phyloP scores from a whole-genome alignment of 1,140 invertebrate species.

The Oncopodura yosiiana region DNA sequence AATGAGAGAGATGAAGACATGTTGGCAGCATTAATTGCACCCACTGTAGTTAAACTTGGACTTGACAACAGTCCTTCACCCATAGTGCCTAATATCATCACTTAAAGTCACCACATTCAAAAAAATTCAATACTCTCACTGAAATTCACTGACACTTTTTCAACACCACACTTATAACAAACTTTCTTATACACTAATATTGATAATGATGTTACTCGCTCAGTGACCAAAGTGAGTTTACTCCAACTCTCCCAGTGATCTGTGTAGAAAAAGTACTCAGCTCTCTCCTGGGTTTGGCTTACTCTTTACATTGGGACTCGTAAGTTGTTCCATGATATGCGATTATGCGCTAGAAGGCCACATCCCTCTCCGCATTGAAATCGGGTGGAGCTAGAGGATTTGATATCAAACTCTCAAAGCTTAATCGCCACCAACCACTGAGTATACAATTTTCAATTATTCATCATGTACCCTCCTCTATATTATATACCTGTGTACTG shows the following conservation, averaged over 20 bases:
- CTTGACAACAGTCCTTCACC: constrained; percentile 26
- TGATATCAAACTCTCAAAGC: constrained; percentile 21
- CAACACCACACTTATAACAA: not conserved
- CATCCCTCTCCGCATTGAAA: constrained; percentile 24
- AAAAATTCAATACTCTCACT: not conserved
- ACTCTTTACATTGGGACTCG: constrained; percentile 25
- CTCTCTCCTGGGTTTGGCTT: constrained; percentile 31
- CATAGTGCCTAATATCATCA: constrained; percentile 30
- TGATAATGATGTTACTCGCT: not conserved
- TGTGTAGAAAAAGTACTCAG: no score
- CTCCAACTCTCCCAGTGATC: not conserved
- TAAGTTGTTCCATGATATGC: constrained; percentile 27
- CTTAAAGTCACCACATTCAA: constrained; percentile 3
- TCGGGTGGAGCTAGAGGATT: constrained; percentile 30
- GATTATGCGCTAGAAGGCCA: constrained; percentile 26
- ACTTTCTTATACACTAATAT: no score
- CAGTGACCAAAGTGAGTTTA: not conserved
- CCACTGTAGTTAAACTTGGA: constrained; percentile 19
- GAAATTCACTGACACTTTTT: not conserved
- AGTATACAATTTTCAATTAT: constrained; percentile 4
- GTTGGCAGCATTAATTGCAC: not conserved
- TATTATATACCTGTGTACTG: not conserved
- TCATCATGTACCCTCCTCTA: not conserved
- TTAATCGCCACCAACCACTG: constrained; percentile 20
- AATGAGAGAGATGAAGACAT: constrained; percentile 32